A percentile compares a stretch with the other conserved stretches of the same genome.
phyloP scores from a whole-genome alignment of 2,888 invertebrate species.

The Vanessa cardui region DNA sequence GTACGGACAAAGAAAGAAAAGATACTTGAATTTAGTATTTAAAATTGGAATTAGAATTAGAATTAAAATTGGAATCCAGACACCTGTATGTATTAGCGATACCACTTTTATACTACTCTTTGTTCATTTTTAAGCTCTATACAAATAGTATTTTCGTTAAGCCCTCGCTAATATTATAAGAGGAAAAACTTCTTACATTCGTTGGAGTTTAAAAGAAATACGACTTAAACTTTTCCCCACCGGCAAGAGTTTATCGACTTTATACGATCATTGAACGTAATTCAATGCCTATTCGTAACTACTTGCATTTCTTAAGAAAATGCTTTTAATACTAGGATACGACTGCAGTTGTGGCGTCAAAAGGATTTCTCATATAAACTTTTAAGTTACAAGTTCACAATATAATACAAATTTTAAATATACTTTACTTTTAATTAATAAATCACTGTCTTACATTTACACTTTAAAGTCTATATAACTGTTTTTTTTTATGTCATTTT shows the following conservation, averaged over 20 bases:
- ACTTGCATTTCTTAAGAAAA: conserved; percentile 3
- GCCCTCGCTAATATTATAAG: conserved; percentile 33
- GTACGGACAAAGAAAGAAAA: too few relatives aligned
- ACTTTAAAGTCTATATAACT: too few relatives aligned
- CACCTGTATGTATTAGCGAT: not conserved
- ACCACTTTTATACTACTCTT: not conserved
- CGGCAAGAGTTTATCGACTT: conserved; percentile 30
- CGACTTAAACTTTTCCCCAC: conserved; percentile 24
- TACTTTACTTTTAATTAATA: too few relatives aligned
- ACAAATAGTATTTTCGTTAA: conserved; percentile 39
- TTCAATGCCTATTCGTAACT: conserved; percentile 20
- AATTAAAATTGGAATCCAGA: too few relatives aligned
- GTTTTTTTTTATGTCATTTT: too few relatives aligned
- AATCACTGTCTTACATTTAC: too few relatives aligned
- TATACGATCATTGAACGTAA: conserved; percentile 29
- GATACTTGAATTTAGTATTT: too few relatives aligned
- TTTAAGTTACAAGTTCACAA: too few relatives aligned
- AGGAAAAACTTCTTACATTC: conserved; percentile 31
- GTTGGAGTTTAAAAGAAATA: conserved; percentile 37
- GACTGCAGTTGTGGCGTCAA: too few relatives aligned
- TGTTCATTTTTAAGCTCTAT: conserved; percentile 28
- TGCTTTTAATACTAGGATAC: not conserved
- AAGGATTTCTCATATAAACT: too few relatives aligned
- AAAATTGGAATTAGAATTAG: too few relatives aligned
- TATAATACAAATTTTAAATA: too few relatives aligned